Conservation (phyloP, 2,797 vertebrate species). For the Cirrhinus mrigala region DNA sequence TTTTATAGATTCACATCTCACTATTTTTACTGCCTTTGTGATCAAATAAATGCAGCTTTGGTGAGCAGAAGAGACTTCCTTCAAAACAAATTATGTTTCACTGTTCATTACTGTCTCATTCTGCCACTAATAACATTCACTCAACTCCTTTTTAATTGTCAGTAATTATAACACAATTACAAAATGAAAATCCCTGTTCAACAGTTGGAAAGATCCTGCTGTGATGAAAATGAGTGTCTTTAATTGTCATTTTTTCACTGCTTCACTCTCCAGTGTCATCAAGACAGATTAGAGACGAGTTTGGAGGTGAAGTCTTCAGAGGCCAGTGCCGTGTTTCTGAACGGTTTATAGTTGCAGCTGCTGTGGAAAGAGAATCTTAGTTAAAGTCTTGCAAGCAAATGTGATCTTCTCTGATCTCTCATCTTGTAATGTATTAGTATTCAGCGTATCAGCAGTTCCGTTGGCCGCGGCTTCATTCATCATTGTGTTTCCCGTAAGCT, state of each 20-base stretch:
- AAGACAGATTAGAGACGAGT: neutral
- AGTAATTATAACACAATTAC: neutral
- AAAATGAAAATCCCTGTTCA: neutral
- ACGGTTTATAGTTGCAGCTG: neutral
- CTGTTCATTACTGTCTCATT: neutral
- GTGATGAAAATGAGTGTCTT: neutral
- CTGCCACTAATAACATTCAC: neutral
- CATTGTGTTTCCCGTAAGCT: neutral
- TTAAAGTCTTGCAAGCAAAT: neutral
- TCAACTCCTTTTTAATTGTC: neutral
- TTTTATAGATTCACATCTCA: neutral
- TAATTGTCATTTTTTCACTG: neutral
- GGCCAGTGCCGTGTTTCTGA: neutral
- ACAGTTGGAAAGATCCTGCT: neutral
- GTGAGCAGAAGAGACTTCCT: neutral
- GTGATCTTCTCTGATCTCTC: neutral
- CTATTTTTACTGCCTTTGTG: neutral
- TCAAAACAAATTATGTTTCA: neutral
- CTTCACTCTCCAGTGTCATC: neutral
- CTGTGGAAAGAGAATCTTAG: neutral
- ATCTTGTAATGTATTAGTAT: neutral
- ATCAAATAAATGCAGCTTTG: neutral
- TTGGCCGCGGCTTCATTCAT: neutral
- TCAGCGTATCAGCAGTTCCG: too few species aligned
- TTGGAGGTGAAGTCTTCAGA: too few species aligned